phyloP scores from a whole-genome alignment of 1,140 invertebrate genomes.

The Scaptomyza hsui region DNA sequence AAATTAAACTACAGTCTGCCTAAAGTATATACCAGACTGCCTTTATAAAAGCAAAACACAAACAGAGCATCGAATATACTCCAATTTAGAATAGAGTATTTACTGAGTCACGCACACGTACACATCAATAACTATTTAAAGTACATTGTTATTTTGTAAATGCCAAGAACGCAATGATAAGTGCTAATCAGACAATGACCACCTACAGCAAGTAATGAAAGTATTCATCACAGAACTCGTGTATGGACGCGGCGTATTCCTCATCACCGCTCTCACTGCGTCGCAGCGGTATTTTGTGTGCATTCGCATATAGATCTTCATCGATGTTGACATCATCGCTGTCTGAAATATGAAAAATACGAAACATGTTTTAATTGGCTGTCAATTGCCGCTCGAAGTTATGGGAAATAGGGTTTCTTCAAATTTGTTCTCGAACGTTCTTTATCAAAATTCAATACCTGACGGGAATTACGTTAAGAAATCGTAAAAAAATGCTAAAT shows the following conservation, averaged over 20 bases:
- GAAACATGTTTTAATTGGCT: constrained; percentile 17
- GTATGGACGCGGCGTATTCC: constrained; percentile 49
- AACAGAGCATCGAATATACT: constrained; percentile 1
- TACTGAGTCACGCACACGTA: neutral
- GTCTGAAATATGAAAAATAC: constrained; percentile 23
- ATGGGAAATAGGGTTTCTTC: no score
- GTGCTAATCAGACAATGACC: constrained; percentile 10
- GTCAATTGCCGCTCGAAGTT: no score
- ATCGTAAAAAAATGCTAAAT: no score
- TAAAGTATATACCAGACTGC: constrained; percentile 30
- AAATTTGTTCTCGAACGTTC: no score
- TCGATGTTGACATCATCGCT: constrained; percentile 65
- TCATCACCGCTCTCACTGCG: constrained; percentile 63
- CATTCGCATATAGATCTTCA: constrained; percentile 77
- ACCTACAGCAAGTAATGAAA: constrained; percentile 72
- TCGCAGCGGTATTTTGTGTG: constrained; percentile 72
- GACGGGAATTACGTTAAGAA: no score
- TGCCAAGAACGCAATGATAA: constrained; percentile 31
- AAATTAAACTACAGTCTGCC: constrained; percentile 49
- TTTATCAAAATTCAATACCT: no score
- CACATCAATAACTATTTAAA: constrained; percentile 17
- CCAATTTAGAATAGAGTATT: constrained; percentile 10
- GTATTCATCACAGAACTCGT: constrained; percentile 77
- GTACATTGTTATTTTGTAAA: constrained; percentile 38
- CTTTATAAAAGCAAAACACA: constrained; percentile 34